Evolutionary conservation across 2,888 invertebrate species (phyloP).

Genomic region (Apodemia zela): DNA sequence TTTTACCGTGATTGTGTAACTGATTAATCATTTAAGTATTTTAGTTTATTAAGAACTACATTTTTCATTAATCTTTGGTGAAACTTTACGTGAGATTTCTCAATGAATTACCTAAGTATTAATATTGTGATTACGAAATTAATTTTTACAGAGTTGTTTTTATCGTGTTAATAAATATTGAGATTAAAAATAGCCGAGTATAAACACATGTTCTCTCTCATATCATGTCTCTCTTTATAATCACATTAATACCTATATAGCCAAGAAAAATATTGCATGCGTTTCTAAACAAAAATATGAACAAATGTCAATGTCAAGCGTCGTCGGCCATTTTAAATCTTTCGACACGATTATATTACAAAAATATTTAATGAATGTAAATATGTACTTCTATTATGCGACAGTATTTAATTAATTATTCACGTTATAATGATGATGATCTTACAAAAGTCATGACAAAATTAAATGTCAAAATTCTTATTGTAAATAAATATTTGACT

Average conservation of each 20-base stretch:
- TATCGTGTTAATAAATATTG: background rate
- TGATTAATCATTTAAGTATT: no score
- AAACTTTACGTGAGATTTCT: background rate
- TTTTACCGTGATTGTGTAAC: no score
- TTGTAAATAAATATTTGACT: no score
- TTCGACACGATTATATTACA: background rate
- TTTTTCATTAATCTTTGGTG: no score
- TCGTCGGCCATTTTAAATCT: background rate
- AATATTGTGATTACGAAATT: background rate
- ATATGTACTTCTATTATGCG: background rate
- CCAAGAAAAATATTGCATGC: background rate
- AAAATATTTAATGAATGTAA: background rate
- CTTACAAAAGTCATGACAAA: background rate
- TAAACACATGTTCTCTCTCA: background rate
- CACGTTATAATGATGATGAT: background rate
- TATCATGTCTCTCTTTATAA: background rate
- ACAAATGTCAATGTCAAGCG: background rate
- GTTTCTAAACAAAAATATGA: background rate
- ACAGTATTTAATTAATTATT: no score
- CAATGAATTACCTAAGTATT: background rate
- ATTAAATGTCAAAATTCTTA: background rate
- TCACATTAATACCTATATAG: background rate
- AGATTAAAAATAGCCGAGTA: background rate
- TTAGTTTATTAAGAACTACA: no score
- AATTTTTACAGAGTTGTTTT: background rate